Evolutionary conservation across 2,888 invertebrate genomes (phyloP), one percentile per base, ranked within the genome.

Genomic region (Sarcophaga variegata): DNA sequence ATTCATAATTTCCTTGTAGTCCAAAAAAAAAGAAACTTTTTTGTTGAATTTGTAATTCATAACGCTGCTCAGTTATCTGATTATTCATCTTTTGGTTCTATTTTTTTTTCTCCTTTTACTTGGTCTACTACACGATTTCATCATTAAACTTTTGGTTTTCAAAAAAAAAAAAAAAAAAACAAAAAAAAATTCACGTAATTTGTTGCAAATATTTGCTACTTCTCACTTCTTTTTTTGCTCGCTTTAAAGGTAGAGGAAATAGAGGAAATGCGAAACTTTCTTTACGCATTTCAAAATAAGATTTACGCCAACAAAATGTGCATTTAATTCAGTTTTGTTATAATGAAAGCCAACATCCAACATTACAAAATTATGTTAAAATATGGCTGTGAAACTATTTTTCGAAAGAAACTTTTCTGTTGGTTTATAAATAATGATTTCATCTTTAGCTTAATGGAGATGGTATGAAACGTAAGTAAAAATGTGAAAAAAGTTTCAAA

Each of bases 41-140:
- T 67, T 77, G 67, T 77, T 67, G 66, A 67, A 67, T 67, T 67
- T 20, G 59, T 59, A 54, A 59, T 79, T 47, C 47, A 47, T 10
- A 25, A 60, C 66, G 12, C n/a, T 74, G 70, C 20, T 27, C 22
- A 74, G 60, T 47, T 37, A 37, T 37, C 37, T 37, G 37, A 37
- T 60, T 69, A 67, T 47, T 66, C 64, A 20, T 70, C 54, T 69
- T 54, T 20, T 37, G 37, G 8, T 37, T 37, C 37, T 8, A 2
- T 8, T 37, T 37, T 37, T 37, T 37, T 37, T 37, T 37, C 0
- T 37, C 2, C 37, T 37, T 37, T 37, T 37, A 37, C 37, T 37
- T 37, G 37, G 37, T 37, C 37, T 37, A 37, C 10, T 71, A 47
- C 20, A 63, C 59, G 4, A 25, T 37, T 54, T 71, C 71, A 66